These are phyloP conservation scores for Phyllostomus discolor DNA, from an alignment of 2,113 vertebrate species.

Conservation along the genomic window DNA sequence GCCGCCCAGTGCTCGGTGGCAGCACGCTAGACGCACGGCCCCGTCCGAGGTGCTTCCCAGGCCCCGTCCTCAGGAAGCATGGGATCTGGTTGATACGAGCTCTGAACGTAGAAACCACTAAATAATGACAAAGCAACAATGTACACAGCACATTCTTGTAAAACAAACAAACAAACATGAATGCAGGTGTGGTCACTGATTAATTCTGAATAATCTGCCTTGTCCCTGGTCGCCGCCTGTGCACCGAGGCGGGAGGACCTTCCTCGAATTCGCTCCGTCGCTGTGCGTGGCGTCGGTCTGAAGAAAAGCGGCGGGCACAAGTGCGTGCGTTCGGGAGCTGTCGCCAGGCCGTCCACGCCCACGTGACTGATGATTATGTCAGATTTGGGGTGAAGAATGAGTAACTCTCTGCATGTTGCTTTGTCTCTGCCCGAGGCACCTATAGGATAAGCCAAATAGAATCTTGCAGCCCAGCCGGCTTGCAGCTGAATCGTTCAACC, in stretches of 20 bases:
- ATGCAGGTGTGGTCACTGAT: accelerated
- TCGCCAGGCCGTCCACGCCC: accelerated
- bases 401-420: constrained; percentile 32
- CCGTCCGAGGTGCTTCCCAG: accelerated
- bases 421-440: not conserved
- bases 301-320: accelerated
- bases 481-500: not conserved
- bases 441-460: not conserved
- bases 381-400: not conserved
- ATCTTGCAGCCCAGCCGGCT: not conserved
- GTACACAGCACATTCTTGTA: not conserved
- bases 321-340: accelerated
- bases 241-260: accelerated
- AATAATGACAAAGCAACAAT: accelerated
- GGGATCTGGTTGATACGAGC: not conserved
- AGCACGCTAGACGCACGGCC: accelerated
- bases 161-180: accelerated
- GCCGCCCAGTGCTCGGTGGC: accelerated
- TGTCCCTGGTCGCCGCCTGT: accelerated
- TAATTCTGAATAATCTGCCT: accelerated
- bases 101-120: not conserved
- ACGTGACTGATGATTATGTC: accelerated
- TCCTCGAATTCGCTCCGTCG: accelerated
- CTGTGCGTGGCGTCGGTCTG: accelerated
- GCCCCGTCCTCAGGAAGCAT: not conserved